phyloP scores from a whole-genome alignment of 2,113 vertebrate genomes.

The Cottus gobio region DNA sequence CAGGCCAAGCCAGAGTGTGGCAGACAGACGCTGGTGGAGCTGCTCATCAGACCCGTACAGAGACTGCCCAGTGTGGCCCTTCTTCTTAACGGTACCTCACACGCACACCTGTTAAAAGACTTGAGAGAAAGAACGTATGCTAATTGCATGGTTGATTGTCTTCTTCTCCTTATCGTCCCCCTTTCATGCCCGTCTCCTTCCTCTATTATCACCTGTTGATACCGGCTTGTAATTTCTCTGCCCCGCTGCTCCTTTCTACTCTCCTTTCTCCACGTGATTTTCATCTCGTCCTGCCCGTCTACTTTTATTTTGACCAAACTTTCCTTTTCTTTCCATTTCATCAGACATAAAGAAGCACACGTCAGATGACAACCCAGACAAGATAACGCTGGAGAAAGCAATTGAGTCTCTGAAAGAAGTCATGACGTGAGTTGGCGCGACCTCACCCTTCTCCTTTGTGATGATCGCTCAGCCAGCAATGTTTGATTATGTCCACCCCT shows the following conservation, averaged over 20 bases:
- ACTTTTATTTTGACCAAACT: not conserved
- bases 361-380: slow-evolving; percentile 95
- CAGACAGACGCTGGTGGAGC: slow-evolving; percentile 93
- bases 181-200: not conserved
- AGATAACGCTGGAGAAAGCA: slow-evolving; percentile 92
- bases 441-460: slow-evolving; percentile 10
- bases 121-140: not conserved
- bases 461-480: not conserved
- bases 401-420: slow-evolving; percentile 98
- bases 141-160: slow-evolving; percentile 10
- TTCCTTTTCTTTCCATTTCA: slow-evolving; percentile 58
- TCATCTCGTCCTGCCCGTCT: not conserved
- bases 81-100: slow-evolving; percentile 91
- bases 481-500: slow-evolving; percentile 7
- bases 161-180: slow-evolving; percentile 9
- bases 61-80: slow-evolving; percentile 95
- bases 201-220: slow-evolving; percentile 7
- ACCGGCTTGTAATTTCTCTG: slow-evolving; percentile 7
- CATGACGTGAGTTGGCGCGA: slow-evolving; percentile 93
- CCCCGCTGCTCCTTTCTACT: not conserved
- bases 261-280: not conserved
- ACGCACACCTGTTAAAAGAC: not conserved
- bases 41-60: slow-evolving; percentile 97
- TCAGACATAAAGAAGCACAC: slow-evolving; percentile 98
- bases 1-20: slow-evolving; percentile 97